Evolutionary conservation across 2,888 invertebrate genomes (phyloP).

Genomic region (Unio pictorum): DNA sequence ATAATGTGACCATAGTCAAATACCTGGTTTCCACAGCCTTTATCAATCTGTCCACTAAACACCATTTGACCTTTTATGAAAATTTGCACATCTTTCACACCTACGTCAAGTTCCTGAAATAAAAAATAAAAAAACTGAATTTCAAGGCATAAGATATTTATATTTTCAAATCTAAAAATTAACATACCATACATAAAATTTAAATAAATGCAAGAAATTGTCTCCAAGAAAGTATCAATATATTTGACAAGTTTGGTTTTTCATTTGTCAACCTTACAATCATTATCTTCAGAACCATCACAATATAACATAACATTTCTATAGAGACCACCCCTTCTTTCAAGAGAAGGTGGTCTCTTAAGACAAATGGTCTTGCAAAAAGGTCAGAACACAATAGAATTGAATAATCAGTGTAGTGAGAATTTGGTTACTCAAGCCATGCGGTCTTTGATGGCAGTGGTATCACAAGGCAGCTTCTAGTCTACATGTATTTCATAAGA

Average conservation of each 20-base stretch:
- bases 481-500: background rate
- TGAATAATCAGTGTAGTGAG: no score
- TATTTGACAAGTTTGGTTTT: no score
- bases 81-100: slow-evolving; percentile 60
- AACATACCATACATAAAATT: background rate
- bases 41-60: slow-evolving; percentile 66
- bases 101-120: slow-evolving; percentile 65
- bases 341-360: no score
- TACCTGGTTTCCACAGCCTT: slow-evolving; percentile 71
- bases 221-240: no score
- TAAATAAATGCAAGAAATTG: background rate
- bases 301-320: no score
- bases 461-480: background rate
- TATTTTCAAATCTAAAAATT: slow-evolving; percentile 2
- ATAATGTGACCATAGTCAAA: slow-evolving; percentile 68
- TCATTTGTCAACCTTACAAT: no score
- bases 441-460: no score
- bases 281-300: no score
- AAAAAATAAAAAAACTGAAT: background rate
- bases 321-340: no score
- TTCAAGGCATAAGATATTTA: background rate
- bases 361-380: no score
- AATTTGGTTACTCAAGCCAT: no score
- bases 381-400: no score
- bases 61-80: slow-evolving; percentile 57